These are phyloP conservation scores for Pygoscelis adeliae DNA, from an alignment of 2,113 vertebrate genomes.

Conservation along the genomic window DNA sequence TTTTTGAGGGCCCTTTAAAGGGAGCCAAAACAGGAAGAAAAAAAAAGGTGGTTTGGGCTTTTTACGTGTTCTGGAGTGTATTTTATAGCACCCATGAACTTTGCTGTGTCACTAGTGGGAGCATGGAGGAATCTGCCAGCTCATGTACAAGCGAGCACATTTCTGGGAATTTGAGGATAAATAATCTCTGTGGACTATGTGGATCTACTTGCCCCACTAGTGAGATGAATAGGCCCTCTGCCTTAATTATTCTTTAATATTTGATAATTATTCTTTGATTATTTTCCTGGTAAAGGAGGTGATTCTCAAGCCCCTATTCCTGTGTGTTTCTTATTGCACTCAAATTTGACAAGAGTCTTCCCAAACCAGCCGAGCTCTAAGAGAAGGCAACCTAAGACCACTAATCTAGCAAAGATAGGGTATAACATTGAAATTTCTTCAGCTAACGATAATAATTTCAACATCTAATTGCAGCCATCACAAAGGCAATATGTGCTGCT, in stretches of 20 bases:
- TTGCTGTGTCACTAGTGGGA: background rate
- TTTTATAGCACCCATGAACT: background rate
- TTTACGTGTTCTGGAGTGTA: background rate
- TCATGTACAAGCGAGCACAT: background rate
- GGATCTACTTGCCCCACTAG: background rate
- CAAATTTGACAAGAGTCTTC: background rate
- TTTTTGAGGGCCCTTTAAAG: background rate
- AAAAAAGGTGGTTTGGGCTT: background rate
- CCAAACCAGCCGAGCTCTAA: background rate
- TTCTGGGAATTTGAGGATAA: background rate
- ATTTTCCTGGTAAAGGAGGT: background rate
- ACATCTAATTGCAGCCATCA: rapidly evolving
- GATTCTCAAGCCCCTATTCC: background rate
- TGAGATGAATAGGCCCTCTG: background rate
- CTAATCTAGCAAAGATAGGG: background rate
- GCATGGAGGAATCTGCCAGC: background rate
- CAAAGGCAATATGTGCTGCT: rapidly evolving
- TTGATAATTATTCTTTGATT: background rate
- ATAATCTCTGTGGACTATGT: background rate
- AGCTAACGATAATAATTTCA: background rate
- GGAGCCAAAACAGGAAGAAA: background rate
- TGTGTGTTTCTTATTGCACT: background rate
- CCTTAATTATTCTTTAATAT: background rate
- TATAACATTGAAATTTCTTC: background rate
- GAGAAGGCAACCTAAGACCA: background rate